Evolutionary conservation across 2,888 invertebrate species (phyloP), one percentile per base, ranked within the genome.

Genomic region (Cryptops parisi): DNA sequence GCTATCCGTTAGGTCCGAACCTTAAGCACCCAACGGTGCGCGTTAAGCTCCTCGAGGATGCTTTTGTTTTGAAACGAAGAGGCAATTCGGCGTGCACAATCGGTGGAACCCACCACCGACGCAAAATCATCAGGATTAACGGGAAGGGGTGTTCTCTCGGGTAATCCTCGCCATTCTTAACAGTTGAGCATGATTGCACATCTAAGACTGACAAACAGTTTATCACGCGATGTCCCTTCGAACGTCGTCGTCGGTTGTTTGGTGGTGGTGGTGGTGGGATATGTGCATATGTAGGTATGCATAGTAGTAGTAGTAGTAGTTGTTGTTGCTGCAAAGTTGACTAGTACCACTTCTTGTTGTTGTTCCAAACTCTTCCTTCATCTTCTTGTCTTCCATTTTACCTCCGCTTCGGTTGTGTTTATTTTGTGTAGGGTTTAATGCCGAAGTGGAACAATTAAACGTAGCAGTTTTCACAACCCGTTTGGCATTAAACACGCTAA

Each of bases 401-500:
- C 9, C n/a, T n/a, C n/a, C n/a, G n/a, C n/a, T n/a, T n/a, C 15
- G 4, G 15, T 17, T 25, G 22, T 51, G 51, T 51, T 51, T 51
- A 51, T 51, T 51, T 51, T n/a, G 26, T 24, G 51, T 44, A 51
- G 38, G 43, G 27, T 44, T 51, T 51, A 51, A 51, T 41, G 51
- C 51, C 49, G 38, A 43, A 51, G 38, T 43, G 51, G 51, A 24
- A 51, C 51, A 51, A 51, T 51, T 51, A 51, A 51, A 51, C 51
- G 44, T 26, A 24, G 40, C 15, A 43, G 21, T 51, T 51, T 44
- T 51, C 51, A 51, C 51, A 51, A 51, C 24, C 51, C 27, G 51
- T 51, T 51, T 44, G 51, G 51, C 51, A 51, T 51, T 51, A 51
- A 51, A 51, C 51, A 51, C 51, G 44, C 43, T 51, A 51, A 51